These are phyloP conservation scores for Aradophagus sp. DNA, from an alignment of 1,140 invertebrate genomes.

Conservation along the genomic window DNA sequence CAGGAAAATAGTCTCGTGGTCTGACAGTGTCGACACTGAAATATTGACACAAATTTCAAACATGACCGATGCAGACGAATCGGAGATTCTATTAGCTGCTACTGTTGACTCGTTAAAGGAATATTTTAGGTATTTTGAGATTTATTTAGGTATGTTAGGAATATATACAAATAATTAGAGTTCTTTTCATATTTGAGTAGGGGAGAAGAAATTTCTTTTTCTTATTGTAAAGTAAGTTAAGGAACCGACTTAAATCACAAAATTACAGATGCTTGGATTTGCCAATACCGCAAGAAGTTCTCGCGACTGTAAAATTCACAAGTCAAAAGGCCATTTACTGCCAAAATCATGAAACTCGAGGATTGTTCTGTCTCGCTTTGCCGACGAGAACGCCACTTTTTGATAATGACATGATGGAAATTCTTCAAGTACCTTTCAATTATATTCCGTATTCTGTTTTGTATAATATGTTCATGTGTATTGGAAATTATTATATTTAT, in stretches of 20 bases:
- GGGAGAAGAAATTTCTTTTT: too few relatives aligned
- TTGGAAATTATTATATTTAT: too few relatives aligned
- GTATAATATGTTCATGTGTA: too few relatives aligned
- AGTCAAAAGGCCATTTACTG: slow-evolving; percentile 74
- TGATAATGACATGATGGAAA: slow-evolving; percentile 69
- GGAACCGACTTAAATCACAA: too few relatives aligned
- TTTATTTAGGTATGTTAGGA: neutral
- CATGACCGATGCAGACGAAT: slow-evolving; percentile 79
- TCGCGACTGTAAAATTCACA: slow-evolving; percentile 77
- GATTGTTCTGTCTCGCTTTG: slow-evolving; percentile 77
- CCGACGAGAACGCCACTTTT: slow-evolving; percentile 74
- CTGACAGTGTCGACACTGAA: slow-evolving; percentile 78
- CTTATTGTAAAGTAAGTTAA: too few relatives aligned
- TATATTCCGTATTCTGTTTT: too few relatives aligned
- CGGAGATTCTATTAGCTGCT: slow-evolving; percentile 81
- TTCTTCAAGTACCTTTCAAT: too few relatives aligned
- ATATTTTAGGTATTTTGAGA: slow-evolving; percentile 78
- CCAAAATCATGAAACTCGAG: slow-evolving; percentile 74
- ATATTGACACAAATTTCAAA: slow-evolving; percentile 77
- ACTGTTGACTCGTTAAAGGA: slow-evolving; percentile 78
- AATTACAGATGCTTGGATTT: slow-evolving; percentile 68
- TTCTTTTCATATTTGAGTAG: too few relatives aligned
- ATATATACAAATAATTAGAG: neutral
- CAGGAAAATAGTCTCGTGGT: slow-evolving; percentile 86
- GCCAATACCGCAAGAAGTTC: slow-evolving; percentile 74